Conservation (phyloP, 2,797 vertebrate species). For the Austrolebias charrua region DNA sequence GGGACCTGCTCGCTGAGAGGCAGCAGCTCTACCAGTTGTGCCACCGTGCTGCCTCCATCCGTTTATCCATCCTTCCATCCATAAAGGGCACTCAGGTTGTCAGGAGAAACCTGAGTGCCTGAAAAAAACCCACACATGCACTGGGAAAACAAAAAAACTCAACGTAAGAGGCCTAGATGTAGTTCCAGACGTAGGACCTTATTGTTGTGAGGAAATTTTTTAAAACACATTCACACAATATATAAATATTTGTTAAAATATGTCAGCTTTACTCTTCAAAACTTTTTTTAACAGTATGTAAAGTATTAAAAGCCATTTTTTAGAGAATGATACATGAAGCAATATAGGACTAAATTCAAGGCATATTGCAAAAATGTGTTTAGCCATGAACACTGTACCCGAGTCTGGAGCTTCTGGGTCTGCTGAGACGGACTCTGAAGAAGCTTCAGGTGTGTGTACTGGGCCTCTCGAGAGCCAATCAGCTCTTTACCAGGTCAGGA, state of each 20-base stretch:
- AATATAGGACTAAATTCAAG: constrained; percentile 49
- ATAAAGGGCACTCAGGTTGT: too few species aligned
- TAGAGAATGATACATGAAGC: constrained; percentile 30
- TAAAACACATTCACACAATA: constrained; percentile 13
- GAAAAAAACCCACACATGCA: too few species aligned
- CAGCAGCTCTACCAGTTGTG: too few species aligned
- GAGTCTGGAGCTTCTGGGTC: constrained; percentile 71
- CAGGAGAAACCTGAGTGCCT: too few species aligned
- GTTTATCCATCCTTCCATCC: too few species aligned
- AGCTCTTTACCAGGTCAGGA: constrained; percentile 83
- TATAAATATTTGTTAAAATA: constrained; percentile 11
- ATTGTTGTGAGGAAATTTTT: too few species aligned
- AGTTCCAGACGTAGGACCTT: too few species aligned
- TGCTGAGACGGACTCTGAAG: constrained; percentile 64
- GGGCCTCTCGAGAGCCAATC: constrained; percentile 81
- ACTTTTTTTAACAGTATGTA: background rate
- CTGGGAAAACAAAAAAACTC: too few species aligned
- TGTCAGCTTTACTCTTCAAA: constrained; percentile 17
- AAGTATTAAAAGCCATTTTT: constrained; percentile 20
- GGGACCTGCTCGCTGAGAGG: too few species aligned
- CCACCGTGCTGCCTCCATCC: too few species aligned
- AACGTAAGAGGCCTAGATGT: too few species aligned
- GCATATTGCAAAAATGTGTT: constrained; percentile 59
- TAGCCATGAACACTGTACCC: constrained; percentile 77
- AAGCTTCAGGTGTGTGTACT: constrained; percentile 70